Percentiles rank a stretch among this genome's conserved stretches.
phyloP scores from a whole-genome alignment of 2,888 invertebrate genomes.

The Mesorhabditis sp. region DNA sequence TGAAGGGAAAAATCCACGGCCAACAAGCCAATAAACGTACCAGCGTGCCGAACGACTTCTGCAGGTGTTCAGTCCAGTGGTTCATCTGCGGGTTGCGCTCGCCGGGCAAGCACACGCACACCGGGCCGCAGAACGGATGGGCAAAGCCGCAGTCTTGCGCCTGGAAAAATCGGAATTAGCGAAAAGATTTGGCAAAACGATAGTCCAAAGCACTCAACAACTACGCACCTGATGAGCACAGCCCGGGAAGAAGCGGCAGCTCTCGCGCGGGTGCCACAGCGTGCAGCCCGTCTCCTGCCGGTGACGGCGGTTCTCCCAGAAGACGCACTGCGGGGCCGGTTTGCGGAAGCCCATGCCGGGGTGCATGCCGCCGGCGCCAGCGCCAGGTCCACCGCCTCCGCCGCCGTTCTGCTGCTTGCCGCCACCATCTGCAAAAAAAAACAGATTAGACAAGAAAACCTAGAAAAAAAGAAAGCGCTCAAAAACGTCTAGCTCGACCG shows the following conservation, averaged over 20 bases:
- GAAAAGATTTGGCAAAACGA: neutral
- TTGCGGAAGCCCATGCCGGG: neutral
- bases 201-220: neutral
- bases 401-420: neutral
- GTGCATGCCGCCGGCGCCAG: no score
- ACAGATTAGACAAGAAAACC: neutral
- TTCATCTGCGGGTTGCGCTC: slow-evolving; percentile 4
- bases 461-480: no score
- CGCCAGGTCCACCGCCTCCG: no score
- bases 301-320: slow-evolving; percentile 12
- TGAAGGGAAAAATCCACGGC: no score
- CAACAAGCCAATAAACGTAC: neutral
- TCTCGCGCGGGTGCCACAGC: slow-evolving; percentile 11
- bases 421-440: neutral
- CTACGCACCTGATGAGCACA: slow-evolving; percentile 3
- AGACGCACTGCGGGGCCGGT: slow-evolving; percentile 11
- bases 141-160: slow-evolving; percentile 5
- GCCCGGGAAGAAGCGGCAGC: slow-evolving; percentile 5
- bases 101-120: neutral
- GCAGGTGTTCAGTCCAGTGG: neutral
- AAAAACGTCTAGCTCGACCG: no score
- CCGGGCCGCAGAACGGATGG: neutral
- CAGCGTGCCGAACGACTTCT: neutral
- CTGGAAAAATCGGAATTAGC: neutral
- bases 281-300: neutral